These are phyloP conservation scores for Argyrosomus regius DNA, from an alignment of 2,797 vertebrate genomes.

Conservation along the genomic window DNA sequence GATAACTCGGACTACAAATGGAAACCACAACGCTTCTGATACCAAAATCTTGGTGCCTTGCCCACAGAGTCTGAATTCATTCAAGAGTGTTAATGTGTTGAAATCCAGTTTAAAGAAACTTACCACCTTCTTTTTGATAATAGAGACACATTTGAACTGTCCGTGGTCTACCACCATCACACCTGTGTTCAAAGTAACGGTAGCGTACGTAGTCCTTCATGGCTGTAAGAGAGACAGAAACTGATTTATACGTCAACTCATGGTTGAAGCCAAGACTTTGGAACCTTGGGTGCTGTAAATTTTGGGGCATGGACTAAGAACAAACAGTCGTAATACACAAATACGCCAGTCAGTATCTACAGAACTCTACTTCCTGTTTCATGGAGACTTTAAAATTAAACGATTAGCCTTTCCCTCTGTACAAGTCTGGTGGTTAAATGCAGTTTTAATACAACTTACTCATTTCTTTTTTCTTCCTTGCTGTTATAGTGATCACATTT, in stretches of 20 bases:
- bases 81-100: not conserved
- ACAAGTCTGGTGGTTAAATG: not conserved
- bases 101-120: constrained; percentile 25
- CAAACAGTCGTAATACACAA: no score
- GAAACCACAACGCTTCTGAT: no score
- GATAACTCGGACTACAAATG: no score
- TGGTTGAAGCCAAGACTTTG: no score
- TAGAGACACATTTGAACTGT: constrained; percentile 70
- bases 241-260: not conserved
- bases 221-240: constrained; percentile 61
- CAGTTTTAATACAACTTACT: constrained; percentile 45
- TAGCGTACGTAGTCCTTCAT: constrained; percentile 72
- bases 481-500: constrained; percentile 25
- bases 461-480: accelerated
- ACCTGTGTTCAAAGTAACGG: constrained; percentile 76
- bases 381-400: no score
- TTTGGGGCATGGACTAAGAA: no score
- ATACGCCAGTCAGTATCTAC: no score
- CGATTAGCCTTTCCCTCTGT: not conserved
- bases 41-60: no score
- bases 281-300: no score
- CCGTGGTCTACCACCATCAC: constrained; percentile 17
- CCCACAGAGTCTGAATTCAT: no score
- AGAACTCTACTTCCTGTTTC: no score
- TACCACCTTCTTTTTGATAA: constrained; percentile 77